These are phyloP conservation scores for Percina caprodes DNA, from an alignment of 2,113 vertebrate genomes.

Conservation along the genomic window DNA sequence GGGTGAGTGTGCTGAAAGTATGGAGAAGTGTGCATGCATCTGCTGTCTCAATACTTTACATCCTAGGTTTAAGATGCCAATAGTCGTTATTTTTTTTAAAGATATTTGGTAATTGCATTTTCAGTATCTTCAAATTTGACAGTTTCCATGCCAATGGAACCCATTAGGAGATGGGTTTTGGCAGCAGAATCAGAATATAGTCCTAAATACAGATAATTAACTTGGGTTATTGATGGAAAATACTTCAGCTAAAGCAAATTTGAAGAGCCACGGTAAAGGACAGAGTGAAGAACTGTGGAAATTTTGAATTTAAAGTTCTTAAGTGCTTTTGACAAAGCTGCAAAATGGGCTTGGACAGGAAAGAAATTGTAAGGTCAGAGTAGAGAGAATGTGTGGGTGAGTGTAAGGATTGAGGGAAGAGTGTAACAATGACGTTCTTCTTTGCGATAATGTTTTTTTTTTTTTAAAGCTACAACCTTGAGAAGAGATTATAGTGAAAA, in stretches of 20 bases:
- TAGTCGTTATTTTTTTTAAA: background rate
- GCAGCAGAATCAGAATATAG: slow-evolving; percentile 11
- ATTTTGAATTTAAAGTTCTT: slow-evolving; percentile 11
- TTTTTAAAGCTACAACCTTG: slow-evolving; percentile 45
- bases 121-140: slow-evolving; percentile 19
- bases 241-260: slow-evolving; percentile 4
- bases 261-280: background rate
- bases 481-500: slow-evolving; percentile 29
- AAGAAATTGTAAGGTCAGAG: background rate
- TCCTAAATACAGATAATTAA: slow-evolving; percentile 28
- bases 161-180: slow-evolving; percentile 29
- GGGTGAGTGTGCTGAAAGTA: slow-evolving; percentile 79
- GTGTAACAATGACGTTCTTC: slow-evolving; percentile 40
- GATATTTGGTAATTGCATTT: slow-evolving; percentile 36
- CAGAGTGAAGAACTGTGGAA: background rate
- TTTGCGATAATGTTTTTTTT: slow-evolving; percentile 12
- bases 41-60: background rate
- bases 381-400: slow-evolving; percentile 22
- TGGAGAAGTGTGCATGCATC: background rate
- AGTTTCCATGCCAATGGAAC: slow-evolving; percentile 34
- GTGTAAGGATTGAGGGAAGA: slow-evolving; percentile 11
- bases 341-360: background rate
- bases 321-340: slow-evolving; percentile 10
- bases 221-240: slow-evolving; percentile 24
- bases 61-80: background rate